Conservation (phyloP, 1,140 invertebrate genomes). For the Meloidogyne floridensis region DNA sequence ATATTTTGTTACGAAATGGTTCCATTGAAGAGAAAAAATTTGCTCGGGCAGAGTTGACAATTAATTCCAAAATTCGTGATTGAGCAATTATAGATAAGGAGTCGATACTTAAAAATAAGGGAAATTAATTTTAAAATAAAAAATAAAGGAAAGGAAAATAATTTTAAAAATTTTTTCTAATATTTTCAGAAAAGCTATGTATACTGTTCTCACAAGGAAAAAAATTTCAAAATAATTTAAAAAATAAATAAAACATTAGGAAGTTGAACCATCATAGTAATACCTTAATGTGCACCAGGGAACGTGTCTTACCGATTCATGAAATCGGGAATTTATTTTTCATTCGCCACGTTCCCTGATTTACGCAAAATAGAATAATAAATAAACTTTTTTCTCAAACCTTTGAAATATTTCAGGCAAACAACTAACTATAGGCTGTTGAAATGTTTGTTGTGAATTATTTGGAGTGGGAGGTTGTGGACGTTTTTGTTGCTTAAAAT, state of each 20-base stretch:
- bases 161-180: no score
- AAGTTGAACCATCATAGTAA: no score
- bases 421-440: background rate
- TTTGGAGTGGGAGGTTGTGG: background rate
- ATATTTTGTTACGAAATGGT: background rate
- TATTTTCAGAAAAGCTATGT: no score
- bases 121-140: background rate
- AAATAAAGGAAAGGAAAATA: background rate
- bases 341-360: no score
- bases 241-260: no score
- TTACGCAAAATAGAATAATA: background rate
- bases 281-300: no score
- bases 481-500: background rate
- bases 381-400: background rate
- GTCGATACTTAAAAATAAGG: background rate
- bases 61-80: slow-evolving; percentile 10
- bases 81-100: background rate
- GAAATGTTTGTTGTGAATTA: background rate
- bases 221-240: no score
- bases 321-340: no score
- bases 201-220: no score
- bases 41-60: background rate
- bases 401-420: slow-evolving; percentile 10
- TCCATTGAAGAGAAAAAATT: slow-evolving; percentile 2
- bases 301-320: no score